Evolutionary conservation across 2,797 vertebrate genomes (phyloP).

Genomic region (Spinus olivaceus): DNA sequence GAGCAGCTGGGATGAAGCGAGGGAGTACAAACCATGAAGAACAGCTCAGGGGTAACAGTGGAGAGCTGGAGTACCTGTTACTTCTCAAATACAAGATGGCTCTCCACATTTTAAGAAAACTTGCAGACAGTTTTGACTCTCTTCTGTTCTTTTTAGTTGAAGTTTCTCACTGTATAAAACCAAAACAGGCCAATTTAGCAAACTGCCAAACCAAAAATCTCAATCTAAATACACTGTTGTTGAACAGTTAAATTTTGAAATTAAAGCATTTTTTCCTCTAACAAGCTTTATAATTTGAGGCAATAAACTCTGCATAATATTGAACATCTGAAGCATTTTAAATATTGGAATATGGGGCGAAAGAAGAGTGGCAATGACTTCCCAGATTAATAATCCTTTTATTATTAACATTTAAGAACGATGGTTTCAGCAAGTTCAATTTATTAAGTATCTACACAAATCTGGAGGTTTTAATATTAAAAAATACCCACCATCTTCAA

Average conservation of each 20-base stretch:
- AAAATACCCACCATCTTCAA: background rate
- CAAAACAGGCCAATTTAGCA: background rate
- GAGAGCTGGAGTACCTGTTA: background rate
- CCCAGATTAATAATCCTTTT: background rate
- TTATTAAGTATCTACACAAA: background rate
- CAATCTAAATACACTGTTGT: background rate
- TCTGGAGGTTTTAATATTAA: background rate
- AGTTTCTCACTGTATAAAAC: background rate
- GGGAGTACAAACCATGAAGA: background rate
- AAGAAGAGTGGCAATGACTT: background rate
- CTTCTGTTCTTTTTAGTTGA: background rate
- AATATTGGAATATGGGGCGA: background rate
- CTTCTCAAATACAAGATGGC: background rate
- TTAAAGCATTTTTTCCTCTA: background rate
- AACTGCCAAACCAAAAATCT: background rate
- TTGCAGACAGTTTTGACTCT: background rate
- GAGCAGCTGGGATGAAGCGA: background rate
- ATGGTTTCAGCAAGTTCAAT: background rate
- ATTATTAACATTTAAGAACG: conserved; percentile 12
- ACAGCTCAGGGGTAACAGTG: background rate
- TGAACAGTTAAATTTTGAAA: background rate
- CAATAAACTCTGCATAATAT: background rate
- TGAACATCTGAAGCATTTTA: background rate
- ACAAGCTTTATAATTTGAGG: background rate
- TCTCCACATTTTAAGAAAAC: background rate